Evolutionary conservation across 2,113 vertebrate species (phyloP), one percentile per base, ranked within the genome.

Genomic region (Chlorodrepanis virens): DNA sequence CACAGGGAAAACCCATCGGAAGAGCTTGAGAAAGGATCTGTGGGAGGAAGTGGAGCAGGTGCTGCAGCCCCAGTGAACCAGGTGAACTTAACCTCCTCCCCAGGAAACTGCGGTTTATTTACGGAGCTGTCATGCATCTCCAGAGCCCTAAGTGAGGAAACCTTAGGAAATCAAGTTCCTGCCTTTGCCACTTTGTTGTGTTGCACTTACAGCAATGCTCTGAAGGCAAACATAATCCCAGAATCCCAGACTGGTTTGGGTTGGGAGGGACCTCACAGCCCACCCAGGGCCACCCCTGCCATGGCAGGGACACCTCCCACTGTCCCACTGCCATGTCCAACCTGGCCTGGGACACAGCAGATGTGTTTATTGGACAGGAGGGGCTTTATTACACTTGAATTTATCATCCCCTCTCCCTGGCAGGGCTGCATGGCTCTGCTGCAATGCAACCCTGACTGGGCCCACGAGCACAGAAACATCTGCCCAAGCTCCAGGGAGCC

Each of bases 1-100:
- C 1, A 11, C 2, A 12, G 49, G 87, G 31, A 49, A 17, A 57
- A 37, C 2, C 0, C 2, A n/a, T 0, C 6, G 16, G 8, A 19
- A 71, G 33, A 49, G 42, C n/a, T 37, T 4, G 28, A 39, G 80
- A 8, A 39, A 35, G 49, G 50, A 29, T 25, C 8, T 18, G 37
- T 8, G 42, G 50, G 82, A 3, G 44, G 29, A 78, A 65, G 29
- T 18, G 54, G 25, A 47, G 65, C 7, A 4, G 76, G 33, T 12
- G 42, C 24, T 50, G 47, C 80, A 59, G 54, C 76, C 52, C 42
- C 16, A 10, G 63, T 56, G 59, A 64, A 56, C 40, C 82, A 64
- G 69, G 42, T 15, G 45, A 91, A 29, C 56, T 29, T 4, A 8
- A 5, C 50, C 28, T n/a, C 47, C 57, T 67, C 49, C 29, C 53